Conservation (phyloP, 2,888 invertebrate genomes). For the Ochropacha duplaris region DNA sequence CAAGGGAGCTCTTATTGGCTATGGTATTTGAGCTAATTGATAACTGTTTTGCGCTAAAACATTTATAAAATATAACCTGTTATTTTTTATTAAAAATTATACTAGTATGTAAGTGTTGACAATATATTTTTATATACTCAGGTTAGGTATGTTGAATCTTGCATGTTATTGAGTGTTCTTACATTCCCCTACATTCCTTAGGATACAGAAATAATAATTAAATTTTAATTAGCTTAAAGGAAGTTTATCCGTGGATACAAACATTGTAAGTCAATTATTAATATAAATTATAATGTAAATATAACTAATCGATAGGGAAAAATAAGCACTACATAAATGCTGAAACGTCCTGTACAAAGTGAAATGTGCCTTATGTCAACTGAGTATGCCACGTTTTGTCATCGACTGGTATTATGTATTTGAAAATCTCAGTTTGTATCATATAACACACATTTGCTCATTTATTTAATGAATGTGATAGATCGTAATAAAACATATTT, state of each 20-base stretch:
- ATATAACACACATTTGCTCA: conserved; percentile 37
- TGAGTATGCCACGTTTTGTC: conserved; percentile 16
- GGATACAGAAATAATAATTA: conserved; percentile 1
- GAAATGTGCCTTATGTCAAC: conserved; percentile 10
- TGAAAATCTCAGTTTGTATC: not conserved
- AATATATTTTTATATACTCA: conserved; percentile 8
- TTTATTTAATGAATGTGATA: conserved; percentile 40
- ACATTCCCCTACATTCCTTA: conserved; percentile 8
- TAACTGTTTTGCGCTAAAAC: not conserved
- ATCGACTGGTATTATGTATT: not conserved
- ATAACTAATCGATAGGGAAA: not conserved
- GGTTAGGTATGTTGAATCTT: conserved; percentile 3
- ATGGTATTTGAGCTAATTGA: not conserved
- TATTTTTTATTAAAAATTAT: conserved; percentile 18
- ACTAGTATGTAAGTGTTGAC: conserved; percentile 32
- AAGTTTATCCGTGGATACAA: not conserved
- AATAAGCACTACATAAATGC: not conserved
- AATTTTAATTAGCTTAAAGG: too few relatives aligned
- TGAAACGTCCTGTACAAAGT: not conserved
- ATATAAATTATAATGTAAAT: not conserved
- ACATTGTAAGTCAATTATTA: not conserved
- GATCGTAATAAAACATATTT: conserved; percentile 52
- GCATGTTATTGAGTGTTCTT: conserved; percentile 7
- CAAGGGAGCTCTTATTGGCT: not conserved
- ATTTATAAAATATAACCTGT: conserved; percentile 12